These are phyloP conservation scores for Steinernema hermaphroditum DNA, from an alignment of 2,888 invertebrate species.

Conservation along the genomic window DNA sequence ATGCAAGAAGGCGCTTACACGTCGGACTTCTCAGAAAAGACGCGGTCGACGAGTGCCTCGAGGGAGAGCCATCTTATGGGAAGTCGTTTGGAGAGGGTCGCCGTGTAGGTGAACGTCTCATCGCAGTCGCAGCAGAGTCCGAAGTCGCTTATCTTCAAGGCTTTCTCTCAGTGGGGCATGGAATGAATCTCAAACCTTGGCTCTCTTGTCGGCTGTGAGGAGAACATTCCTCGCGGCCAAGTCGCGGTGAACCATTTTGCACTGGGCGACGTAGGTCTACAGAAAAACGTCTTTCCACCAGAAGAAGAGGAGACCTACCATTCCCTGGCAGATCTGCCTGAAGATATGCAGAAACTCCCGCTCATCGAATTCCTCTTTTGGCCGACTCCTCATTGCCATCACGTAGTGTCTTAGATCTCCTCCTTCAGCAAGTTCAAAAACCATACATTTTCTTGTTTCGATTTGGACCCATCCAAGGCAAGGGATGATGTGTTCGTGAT, in stretches of 20 bases:
- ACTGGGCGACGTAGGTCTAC: conserved; percentile 30
- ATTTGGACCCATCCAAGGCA: conserved; percentile 21
- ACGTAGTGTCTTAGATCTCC: conserved; percentile 25
- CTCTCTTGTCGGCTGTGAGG: conserved; percentile 29
- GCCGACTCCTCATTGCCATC: not conserved
- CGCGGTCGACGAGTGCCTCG: conserved; percentile 33
- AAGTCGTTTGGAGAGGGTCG: conserved; percentile 30
- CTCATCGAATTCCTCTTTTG: conserved; percentile 24
- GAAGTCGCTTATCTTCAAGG: conserved; percentile 29
- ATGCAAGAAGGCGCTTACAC: not conserved
- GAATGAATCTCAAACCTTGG: not conserved
- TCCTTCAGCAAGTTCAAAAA: conserved; percentile 23
- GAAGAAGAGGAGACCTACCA: not conserved
- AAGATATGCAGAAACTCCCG: conserved; percentile 26
- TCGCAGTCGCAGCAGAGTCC: conserved; percentile 36
- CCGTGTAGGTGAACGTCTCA: conserved; percentile 33
- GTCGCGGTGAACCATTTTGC: conserved; percentile 33
- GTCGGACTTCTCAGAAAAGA: conserved; percentile 34
- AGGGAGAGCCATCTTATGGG: conserved; percentile 34
- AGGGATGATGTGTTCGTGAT: conserved; percentile 7
- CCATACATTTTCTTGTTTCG: conserved; percentile 4
- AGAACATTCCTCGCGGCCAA: conserved; percentile 32
- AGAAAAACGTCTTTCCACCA: not conserved
- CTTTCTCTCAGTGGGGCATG: too few relatives aligned
- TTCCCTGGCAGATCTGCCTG: conserved; percentile 30